Conservation (phyloP, 1,140 invertebrate genomes). For the Gryllus bimaculatus region DNA sequence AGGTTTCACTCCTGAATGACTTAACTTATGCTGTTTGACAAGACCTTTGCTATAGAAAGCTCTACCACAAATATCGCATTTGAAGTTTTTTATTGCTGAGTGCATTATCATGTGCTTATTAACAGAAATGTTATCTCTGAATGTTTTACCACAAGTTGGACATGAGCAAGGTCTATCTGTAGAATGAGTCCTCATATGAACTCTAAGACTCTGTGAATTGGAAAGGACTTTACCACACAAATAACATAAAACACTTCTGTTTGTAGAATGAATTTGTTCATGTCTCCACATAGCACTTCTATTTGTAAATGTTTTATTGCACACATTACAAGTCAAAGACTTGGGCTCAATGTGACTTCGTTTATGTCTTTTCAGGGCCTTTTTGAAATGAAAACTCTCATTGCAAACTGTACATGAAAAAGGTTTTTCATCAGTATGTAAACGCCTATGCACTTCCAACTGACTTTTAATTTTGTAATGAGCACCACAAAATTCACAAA, state of each 20-base stretch:
- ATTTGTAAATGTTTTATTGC: slow-evolving; percentile 11
- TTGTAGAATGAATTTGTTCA: slow-evolving; percentile 17
- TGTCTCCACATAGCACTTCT: slow-evolving; percentile 18
- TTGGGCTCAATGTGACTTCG: slow-evolving; percentile 6
- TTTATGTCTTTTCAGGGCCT: slow-evolving; percentile 13
- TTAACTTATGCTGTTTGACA: slow-evolving; percentile 19
- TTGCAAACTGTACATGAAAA: slow-evolving; percentile 11
- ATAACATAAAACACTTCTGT: slow-evolving; percentile 16
- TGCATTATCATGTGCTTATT: slow-evolving; percentile 17
- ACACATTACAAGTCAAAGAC: slow-evolving; percentile 14
- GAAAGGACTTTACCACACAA: slow-evolving; percentile 19
- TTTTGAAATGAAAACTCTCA: slow-evolving; percentile 16
- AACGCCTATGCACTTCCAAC: slow-evolving; percentile 11
- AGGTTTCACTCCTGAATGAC: slow-evolving; percentile 19
- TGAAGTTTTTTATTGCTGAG: slow-evolving; percentile 14
- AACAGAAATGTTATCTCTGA: slow-evolving; percentile 16
- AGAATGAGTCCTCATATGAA: slow-evolving; percentile 18
- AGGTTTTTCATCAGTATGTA: slow-evolving; percentile 20
- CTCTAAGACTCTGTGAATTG: slow-evolving; percentile 16
- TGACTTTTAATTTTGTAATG: slow-evolving; percentile 13
- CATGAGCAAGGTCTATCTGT: slow-evolving; percentile 16
- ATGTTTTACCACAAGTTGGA: slow-evolving; percentile 13
- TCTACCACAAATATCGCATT: slow-evolving; percentile 18
- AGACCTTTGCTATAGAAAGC: slow-evolving; percentile 18
- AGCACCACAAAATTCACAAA: slow-evolving; percentile 19